Evolutionary conservation across 2,113 vertebrate species (phyloP).

Genomic region (Thalassarche chlororhynchos): DNA sequence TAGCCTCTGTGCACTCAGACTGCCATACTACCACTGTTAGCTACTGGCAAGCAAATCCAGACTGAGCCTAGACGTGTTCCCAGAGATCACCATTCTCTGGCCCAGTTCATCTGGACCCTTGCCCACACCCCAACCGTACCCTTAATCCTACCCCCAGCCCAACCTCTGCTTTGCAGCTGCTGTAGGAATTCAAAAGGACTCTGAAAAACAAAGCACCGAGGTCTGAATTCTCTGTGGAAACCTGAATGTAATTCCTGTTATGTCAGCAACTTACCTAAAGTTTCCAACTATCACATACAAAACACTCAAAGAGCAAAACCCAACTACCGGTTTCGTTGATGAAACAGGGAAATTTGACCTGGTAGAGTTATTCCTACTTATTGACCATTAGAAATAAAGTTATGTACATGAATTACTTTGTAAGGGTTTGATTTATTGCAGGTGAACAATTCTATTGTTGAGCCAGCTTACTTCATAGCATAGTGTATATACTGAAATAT

Average conservation of each 20-base stretch:
- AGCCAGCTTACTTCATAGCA: neutral
- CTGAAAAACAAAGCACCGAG: neutral
- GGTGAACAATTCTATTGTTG: neutral
- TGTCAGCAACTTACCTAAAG: neutral
- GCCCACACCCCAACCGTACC: neutral
- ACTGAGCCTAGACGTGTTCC: neutral
- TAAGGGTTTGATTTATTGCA: constrained; percentile 34
- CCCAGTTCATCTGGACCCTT: neutral
- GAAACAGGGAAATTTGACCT: neutral
- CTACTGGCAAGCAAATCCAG: neutral
- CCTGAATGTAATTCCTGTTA: neutral
- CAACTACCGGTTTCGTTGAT: neutral
- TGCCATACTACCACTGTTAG: neutral
- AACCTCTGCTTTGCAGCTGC: constrained; percentile 1
- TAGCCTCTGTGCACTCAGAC: neutral
- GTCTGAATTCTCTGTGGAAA: constrained; percentile 29
- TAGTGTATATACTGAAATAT: neutral
- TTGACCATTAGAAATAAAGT: neutral
- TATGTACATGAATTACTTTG: neutral
- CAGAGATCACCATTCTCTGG: neutral
- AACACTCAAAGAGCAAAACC: neutral
- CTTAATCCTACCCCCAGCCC: neutral
- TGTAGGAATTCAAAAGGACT: neutral
- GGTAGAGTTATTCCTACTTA: neutral
- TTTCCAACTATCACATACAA: neutral